phyloP scores from a whole-genome alignment of 2,888 invertebrate species.

The Acanthococcus lagerstroemiae region DNA sequence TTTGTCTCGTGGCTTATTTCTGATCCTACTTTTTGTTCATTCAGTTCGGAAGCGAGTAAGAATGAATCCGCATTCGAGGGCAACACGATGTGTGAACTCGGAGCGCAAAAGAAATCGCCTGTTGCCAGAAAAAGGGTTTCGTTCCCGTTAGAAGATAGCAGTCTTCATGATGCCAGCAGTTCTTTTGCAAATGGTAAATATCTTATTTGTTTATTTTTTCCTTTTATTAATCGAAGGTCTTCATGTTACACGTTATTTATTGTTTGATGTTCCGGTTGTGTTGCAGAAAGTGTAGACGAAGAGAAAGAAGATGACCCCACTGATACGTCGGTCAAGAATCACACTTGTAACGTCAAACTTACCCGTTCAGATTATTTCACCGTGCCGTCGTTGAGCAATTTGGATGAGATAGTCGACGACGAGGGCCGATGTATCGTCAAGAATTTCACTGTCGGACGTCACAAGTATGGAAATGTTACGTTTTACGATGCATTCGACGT shows the following conservation, averaged over 20 bases:
- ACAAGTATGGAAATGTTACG: slow-evolving; percentile 81
- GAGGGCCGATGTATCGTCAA: slow-evolving; percentile 74
- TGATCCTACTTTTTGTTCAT: too few relatives aligned
- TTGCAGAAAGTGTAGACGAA: not conserved
- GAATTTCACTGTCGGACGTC: slow-evolving; percentile 77
- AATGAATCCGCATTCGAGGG: not conserved
- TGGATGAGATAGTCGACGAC: slow-evolving; percentile 58
- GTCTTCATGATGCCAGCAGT: not conserved
- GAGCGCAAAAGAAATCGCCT: slow-evolving; percentile 2
- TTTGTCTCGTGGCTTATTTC: too few relatives aligned
- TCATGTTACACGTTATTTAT: not conserved
- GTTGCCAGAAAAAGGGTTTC: slow-evolving; percentile 11
- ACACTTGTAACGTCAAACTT: slow-evolving; percentile 40
- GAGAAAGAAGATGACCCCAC: not conserved
- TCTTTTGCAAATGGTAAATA: slow-evolving; percentile 4
- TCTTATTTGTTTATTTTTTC: not conserved
- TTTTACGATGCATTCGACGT: slow-evolving; percentile 78
- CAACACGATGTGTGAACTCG: slow-evolving; percentile 10
- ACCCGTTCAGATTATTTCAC: slow-evolving; percentile 82
- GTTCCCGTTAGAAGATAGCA: not conserved
- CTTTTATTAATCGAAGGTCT: not conserved
- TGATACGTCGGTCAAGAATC: slow-evolving; percentile 10
- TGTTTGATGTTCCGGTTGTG: too few relatives aligned
- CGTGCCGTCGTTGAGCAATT: slow-evolving; percentile 70
- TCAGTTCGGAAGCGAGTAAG: too few relatives aligned